Evolutionary conservation across 2,797 vertebrate species (phyloP).

Genomic region (Atherinosoma microstoma): DNA sequence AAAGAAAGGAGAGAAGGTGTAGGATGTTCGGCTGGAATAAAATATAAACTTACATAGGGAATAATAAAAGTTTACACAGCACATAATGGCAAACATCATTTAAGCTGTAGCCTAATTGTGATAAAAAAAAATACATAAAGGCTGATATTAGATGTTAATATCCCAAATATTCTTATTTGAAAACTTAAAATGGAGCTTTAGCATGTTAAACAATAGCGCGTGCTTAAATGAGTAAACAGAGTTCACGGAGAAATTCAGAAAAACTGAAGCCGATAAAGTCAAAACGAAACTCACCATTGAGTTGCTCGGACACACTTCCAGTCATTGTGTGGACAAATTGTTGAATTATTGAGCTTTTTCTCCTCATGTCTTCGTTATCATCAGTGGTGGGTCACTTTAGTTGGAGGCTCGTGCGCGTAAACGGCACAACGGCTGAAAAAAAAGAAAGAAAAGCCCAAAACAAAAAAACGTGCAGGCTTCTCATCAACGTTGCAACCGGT

Average conservation of each 20-base stretch:
- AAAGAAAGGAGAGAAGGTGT: background rate
- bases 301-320: slow-evolving; percentile 27
- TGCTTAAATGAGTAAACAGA: background rate
- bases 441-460: rapidly evolving
- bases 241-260: background rate
- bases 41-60: background rate
- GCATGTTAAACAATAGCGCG: background rate
- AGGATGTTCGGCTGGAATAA: background rate
- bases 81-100: background rate
- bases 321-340: background rate
- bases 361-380: background rate
- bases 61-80: background rate
- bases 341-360: background rate
- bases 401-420: slow-evolving; percentile 22
- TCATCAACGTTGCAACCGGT: slow-evolving; percentile 54
- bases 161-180: background rate
- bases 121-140: too few species aligned
- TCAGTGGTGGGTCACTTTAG: background rate
- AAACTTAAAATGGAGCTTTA: background rate
- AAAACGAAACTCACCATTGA: slow-evolving; percentile 29
- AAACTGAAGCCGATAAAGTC: background rate
- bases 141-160: background rate
- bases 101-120: too few species aligned
- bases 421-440: slow-evolving; percentile 18
- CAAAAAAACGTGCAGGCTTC: slow-evolving; percentile 29